A percentile compares a stretch with the other conserved stretches of the same genome.
Conservation (phyloP, 2,113 vertebrate species). For the Cichladusa arquata region DNA sequence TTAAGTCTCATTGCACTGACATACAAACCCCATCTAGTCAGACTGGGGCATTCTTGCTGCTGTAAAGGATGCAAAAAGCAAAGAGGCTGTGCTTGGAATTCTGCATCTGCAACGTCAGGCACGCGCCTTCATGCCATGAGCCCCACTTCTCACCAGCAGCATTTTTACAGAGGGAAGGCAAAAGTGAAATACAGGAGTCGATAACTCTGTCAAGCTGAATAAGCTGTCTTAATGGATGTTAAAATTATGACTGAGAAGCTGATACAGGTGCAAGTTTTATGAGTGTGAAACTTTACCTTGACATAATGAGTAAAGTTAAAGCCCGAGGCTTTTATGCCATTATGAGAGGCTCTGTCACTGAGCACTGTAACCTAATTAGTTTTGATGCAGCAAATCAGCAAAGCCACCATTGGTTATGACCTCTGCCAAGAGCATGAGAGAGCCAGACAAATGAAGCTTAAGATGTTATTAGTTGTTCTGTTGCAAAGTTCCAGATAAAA, state of each 20-base stretch:
- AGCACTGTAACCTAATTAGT: conserved; percentile 78
- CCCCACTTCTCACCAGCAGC: background rate
- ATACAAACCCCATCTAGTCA: background rate
- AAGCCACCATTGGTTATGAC: conserved; percentile 76
- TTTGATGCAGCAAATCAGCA: conserved; percentile 78
- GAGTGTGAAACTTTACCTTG: conserved; percentile 54
- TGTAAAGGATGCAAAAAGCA: background rate
- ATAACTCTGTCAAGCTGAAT: background rate
- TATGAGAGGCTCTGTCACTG: conserved; percentile 65
- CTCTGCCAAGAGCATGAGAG: conserved; percentile 76
- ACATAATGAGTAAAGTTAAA: conserved; percentile 54
- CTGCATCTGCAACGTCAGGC: rapidly evolving
- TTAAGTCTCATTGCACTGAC: background rate
- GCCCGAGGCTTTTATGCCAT: conserved; percentile 62
- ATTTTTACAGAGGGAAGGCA: background rate
- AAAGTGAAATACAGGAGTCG: background rate
- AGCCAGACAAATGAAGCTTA: conserved; percentile 76
- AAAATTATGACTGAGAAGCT: background rate
- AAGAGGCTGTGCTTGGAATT: background rate
- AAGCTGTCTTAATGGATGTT: background rate
- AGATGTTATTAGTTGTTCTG: conserved; percentile 74
- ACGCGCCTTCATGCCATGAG: rapidly evolving
- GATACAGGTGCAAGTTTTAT: conserved; percentile 25
- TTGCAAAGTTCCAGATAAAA: conserved; percentile 73
- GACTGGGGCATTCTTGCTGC: background rate